Evolutionary conservation across 2,113 vertebrate genomes (phyloP), one percentile per base, ranked within the genome.

Genomic region (Protomyctophum bolini): DNA sequence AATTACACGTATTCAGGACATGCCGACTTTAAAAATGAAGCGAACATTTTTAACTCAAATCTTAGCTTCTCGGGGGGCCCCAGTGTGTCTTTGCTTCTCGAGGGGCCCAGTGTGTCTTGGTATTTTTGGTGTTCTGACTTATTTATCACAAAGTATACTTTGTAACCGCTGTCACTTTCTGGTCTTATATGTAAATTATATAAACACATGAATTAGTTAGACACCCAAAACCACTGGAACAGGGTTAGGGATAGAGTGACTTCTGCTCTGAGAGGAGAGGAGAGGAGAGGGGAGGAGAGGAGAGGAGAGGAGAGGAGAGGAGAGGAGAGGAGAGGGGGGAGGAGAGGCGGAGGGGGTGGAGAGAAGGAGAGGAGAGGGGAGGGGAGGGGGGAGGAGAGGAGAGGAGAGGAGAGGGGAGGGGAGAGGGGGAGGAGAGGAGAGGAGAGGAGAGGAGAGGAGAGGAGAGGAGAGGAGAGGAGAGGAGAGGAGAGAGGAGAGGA

Each of bases 171-270:
- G 2, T 33, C 33, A 2, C 33, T 33, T 33, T 33, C 4, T 33
- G 33, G 33, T 33, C 33, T 33, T 4, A 33, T 33, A 33, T 33
- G 33, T 33, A 33, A 33, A 33, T 33, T 33, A 33, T 33, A 33
- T 33, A 33, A 33, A 33, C 33, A 33, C 33, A 33, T 33, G 33
- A 33, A 33, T 33, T 33, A 33, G 33, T 33, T 33, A n/a, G n/a
- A 33, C 33, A 33, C 33, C 33, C 64, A 61, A 70, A 81, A 82
- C 75, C 71, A 73, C n/a, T n/a, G n/a, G n/a, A n/a, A 72, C 76
- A 67, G 65, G 72, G 77, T 80, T 60, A 0, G 56, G 59, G 62
- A 68, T 70, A n/a, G 76, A 80, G 64, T 51, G 63, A 46, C 3
- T 46, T n/a, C n/a, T n/a, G n/a, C n/a, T n/a, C n/a, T n/a, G n/a